phyloP scores from a whole-genome alignment of 2,797 vertebrate species.

The Coilia nasus region DNA sequence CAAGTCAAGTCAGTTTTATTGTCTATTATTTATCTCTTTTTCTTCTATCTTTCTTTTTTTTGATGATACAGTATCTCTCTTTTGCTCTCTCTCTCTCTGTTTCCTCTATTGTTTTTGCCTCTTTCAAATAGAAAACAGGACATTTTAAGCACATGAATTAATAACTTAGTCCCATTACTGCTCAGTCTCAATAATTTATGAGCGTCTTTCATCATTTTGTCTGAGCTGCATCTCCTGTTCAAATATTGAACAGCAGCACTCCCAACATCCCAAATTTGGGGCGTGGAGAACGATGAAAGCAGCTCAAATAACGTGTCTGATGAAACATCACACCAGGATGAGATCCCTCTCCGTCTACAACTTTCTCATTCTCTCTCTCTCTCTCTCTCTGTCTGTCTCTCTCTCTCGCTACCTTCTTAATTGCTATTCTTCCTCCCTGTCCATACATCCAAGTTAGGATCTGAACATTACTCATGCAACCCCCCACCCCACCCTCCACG shows the following conservation, averaged over 20 bases:
- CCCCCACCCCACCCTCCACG: neutral
- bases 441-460: neutral
- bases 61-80: slow-evolving; percentile 25
- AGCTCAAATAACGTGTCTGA: neutral
- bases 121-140: slow-evolving; percentile 18
- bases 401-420: neutral
- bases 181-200: neutral
- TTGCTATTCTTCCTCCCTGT: neutral
- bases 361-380: no score
- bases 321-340: neutral
- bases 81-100: slow-evolving; percentile 52
- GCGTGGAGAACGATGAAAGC: neutral
- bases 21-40: no score
- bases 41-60: no score
- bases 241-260: slow-evolving; percentile 2
- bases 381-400: neutral
- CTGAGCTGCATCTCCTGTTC: neutral
- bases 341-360: neutral
- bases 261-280: neutral
- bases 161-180: slow-evolving; percentile 9
- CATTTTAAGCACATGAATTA: slow-evolving; percentile 3
- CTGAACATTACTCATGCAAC: neutral
- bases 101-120: slow-evolving; percentile 36
- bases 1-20: no score
- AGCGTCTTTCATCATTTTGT: neutral